These are phyloP conservation scores for Mesembrinibis cayennensis DNA, from an alignment of 2,113 vertebrate species.

Conservation along the genomic window DNA sequence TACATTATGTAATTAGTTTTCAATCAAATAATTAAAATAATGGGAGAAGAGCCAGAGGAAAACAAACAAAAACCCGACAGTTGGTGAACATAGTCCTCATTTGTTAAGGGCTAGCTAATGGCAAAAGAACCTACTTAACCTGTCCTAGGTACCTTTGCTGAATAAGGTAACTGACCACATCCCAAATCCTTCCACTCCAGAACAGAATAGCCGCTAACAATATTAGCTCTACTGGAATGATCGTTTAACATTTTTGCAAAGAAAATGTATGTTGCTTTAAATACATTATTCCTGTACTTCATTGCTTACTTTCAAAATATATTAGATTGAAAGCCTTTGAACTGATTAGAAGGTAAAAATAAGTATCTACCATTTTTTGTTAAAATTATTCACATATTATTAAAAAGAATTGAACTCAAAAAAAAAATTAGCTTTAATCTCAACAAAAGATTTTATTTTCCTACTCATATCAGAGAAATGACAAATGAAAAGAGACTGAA, in stretches of 20 bases:
- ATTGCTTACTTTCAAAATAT: not conserved
- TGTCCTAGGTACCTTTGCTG: not conserved
- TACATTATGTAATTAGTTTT: not conserved
- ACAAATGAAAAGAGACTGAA: not conserved
- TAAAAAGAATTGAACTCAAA: not conserved
- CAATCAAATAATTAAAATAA: not conserved
- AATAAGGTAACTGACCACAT: not conserved
- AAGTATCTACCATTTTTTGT: not conserved
- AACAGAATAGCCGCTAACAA: not conserved
- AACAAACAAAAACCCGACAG: not conserved
- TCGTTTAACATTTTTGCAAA: not conserved
- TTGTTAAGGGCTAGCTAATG: not conserved
- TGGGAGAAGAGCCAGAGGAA: not conserved
- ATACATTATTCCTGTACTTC: not conserved
- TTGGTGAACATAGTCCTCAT: not conserved
- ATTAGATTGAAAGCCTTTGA: not conserved
- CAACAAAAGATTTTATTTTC: not conserved
- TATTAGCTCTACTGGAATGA: not conserved
- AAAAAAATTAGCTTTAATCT: not conserved
- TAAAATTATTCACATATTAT: not conserved
- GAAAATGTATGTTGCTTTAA: not conserved
- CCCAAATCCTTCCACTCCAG: not conserved
- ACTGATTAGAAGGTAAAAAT: not conserved
- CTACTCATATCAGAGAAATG: not conserved
- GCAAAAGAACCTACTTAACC: not conserved